Percentiles rank a stretch among this genome's conserved stretches.
Conservation (phyloP, 2,797 vertebrate genomes). For the Danio albolineatus region DNA sequence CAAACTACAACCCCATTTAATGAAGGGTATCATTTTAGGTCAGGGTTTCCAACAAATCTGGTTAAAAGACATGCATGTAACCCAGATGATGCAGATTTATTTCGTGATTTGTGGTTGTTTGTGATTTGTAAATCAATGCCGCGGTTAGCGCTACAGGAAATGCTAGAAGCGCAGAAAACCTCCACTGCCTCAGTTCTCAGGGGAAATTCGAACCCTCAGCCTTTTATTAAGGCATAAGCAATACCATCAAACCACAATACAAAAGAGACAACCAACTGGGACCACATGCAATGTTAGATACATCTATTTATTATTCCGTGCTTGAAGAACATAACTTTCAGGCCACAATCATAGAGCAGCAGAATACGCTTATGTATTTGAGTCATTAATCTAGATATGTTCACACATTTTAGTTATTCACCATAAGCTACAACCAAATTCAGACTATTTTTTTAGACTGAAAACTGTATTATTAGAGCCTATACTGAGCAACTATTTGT, state of each 20-base stretch:
- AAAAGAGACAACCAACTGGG: constrained; percentile 23
- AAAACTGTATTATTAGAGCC: too few species aligned
- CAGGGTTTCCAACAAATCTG: constrained; percentile 36
- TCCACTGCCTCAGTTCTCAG: constrained; percentile 40
- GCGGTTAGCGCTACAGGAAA: constrained; percentile 43
- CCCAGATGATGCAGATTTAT: constrained; percentile 41
- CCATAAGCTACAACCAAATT: too few species aligned
- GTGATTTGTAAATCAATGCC: constrained; percentile 43
- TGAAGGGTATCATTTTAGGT: constrained; percentile 51
- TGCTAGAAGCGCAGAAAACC: constrained; percentile 36
- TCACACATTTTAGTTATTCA: too few species aligned
- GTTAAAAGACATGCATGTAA: constrained; percentile 37
- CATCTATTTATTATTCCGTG: constrained; percentile 1
- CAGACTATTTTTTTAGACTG: too few species aligned
- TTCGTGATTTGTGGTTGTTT: constrained; percentile 50
- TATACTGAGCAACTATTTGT: too few species aligned
- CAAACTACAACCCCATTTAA: constrained; percentile 30
- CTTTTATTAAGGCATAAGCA: constrained; percentile 24
- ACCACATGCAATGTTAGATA: constrained; percentile 15
- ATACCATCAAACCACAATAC: constrained; percentile 37
- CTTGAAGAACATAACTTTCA: background rate
- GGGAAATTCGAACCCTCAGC: constrained; percentile 2
- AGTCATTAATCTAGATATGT: too few species aligned
- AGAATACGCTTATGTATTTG: too few species aligned
- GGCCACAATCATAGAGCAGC: too few species aligned